Evolutionary conservation across 2,888 invertebrate genomes (phyloP), one percentile per base, ranked within the genome.

Genomic region (Tryphoninae sp.): DNA sequence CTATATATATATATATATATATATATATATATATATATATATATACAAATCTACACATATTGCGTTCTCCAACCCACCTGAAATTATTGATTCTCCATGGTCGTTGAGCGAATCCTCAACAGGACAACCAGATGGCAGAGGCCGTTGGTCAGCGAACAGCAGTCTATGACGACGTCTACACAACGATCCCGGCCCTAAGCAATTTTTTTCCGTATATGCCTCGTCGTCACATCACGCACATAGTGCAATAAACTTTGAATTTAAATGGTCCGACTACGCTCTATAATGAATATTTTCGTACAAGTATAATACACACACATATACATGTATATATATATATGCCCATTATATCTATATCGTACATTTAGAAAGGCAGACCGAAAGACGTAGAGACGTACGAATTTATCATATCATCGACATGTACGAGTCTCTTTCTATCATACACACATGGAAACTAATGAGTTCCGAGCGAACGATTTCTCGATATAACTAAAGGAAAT

Each of bases 21-120:
- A 33, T 6, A 33, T 6, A 33, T 19, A 19, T 26, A 26, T 19
- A 1, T 19, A 1, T 19, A 19, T 26, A 26, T 33, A 33, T 4
- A 33, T 6, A 33, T 6, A 33, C 4, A 33, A 33, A 33, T 6
- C 33, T 26, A 33, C 6, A 6, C 33, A 33, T 33, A 33, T 58
- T 13, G 19, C 23, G 51, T 65, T 67, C 51, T 71, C 65, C 23
- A 59, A 40, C 45, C 16, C 22, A 64, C 59, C 58, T 71, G 16
- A 79, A 83, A 83, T 84, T 84, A 86, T 86, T 83, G 81, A 81
- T 81, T 58, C 64, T 69, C 51, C 33, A 61, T 69, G n/a, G 61
- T 55, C 45, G 62, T 64, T 23, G 58, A 49, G 49, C 59, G 71
- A 81, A 71, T 78, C 78, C 64, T 81, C 58, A 62, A 19, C 42